Base-by-base conservation (phyloP, 2,888 invertebrate species). In the Molanna angustata region DNA sequence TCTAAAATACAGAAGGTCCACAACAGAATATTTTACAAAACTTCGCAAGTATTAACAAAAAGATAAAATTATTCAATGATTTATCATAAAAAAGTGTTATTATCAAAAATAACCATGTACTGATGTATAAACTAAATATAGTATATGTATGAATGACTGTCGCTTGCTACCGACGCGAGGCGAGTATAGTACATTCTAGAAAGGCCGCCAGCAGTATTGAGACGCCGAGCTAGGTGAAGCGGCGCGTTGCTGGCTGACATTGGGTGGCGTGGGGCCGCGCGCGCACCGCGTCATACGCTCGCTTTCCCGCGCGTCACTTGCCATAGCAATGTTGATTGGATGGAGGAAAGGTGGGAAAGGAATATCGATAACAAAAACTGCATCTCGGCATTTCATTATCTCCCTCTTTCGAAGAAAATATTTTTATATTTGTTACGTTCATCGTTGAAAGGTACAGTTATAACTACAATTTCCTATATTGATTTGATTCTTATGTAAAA, bases 231-330 rank as follows among this genome's bases (percentile, higher is more conserved):
- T n/a, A n/a, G n/a, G n/a, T n/a, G 49, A 17, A 41, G 39, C 35
- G 49, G 46, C 40, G 58, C 67, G 54, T n/a, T n/a, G n/a, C n/a
- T n/a, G n/a, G n/a, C n/a, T n/a, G n/a, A n/a, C n/a, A n/a, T n/a
- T n/a, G 59, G 64, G 62, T 63, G 65, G 62, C 65, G 56, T 59
- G 64, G 65, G 45, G 64, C 63, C 62, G 60, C 49, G 57, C 50
- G 40, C 45, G 54, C 49, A 49, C 49, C 57, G 33, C 49, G 32
- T 20, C 49, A 49, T 17, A 27, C 16, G 21, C 39, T 19, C 35
- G 11, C 14, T 41, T 20, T 41, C 49, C 41, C 42, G 35, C 49
- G 42, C 42, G 20, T 19, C 22, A 41, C 3, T 11, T 4, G 11
- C 4, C 41, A 13, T 3, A 21, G 22, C 11, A 3, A 13, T 11